Conservation (phyloP, 2,797 vertebrate species). For the Poecilia wingei region DNA sequence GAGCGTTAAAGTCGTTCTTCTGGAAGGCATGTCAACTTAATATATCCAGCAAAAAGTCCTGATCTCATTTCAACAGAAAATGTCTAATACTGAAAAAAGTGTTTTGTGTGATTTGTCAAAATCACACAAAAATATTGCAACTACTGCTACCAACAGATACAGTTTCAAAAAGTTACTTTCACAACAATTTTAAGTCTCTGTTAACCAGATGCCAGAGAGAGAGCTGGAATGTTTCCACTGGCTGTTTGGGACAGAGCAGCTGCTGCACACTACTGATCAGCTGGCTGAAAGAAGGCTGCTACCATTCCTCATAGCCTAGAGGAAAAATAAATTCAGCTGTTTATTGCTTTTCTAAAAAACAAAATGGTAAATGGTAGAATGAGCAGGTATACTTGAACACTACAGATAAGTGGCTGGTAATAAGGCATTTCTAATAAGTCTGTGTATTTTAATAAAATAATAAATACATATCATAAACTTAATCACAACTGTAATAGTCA, state of each 20-base stretch:
- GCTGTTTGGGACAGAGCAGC: not conserved
- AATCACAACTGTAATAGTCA: not conserved
- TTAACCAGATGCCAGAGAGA: not conserved
- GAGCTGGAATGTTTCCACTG: not conserved
- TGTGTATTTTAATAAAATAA: not conserved
- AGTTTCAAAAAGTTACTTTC: not conserved
- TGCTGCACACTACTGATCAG: not conserved
- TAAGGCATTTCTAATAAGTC: not conserved
- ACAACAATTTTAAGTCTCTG: not conserved
- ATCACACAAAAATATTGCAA: not conserved
- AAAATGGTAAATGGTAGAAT: not conserved
- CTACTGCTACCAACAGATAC: not conserved
- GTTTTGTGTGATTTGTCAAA: not conserved
- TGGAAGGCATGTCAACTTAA: not conserved
- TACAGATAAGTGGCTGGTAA: not conserved
- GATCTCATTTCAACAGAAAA: not conserved
- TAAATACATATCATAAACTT: not conserved
- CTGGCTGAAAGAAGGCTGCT: not conserved
- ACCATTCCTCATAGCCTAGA: not conserved
- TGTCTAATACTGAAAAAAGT: not conserved
- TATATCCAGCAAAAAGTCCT: not conserved
- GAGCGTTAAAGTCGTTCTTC: not conserved
- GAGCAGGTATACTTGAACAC: not conserved
- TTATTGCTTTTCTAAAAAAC: not conserved
- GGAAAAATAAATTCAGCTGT: not conserved